Evolutionary conservation across 2,797 vertebrate genomes (phyloP), one percentile per base, ranked within the genome.

Genomic region (Myripristis jacobus): DNA sequence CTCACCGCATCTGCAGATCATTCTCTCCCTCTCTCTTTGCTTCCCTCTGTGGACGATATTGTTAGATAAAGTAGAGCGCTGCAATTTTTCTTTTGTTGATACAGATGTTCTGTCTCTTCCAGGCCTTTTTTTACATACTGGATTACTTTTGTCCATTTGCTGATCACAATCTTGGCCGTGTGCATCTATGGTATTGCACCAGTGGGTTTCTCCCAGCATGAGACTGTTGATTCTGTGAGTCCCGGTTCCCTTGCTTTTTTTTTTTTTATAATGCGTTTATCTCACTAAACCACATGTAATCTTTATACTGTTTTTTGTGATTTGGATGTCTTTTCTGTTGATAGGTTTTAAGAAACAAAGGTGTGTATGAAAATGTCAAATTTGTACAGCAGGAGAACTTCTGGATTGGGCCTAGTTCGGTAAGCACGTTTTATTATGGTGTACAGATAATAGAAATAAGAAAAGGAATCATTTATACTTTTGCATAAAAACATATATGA

Each of bases 61-160:
- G 43, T 72, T 63, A 52, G 44, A 80, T 68, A 48, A 53, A 27
- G 22, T 27, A 6, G 9, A 52, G 57, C 1, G 19, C 43, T 47
- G 25, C 15, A 43, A 13, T 21, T 41, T 22, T 31, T 10, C 1
- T 47, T 53, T 7, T 57, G 2, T 2, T 46, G 51, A 67, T 18
- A 10, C 9, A 34, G 13, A 8, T 16, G 71, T 29, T 83, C 27
- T 72, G 22, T 77, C 7, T 85, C 24, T 68, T 81, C 13, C 81
- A 99, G 98, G 92, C 97, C 98, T 47, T 99, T 98, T 93, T 99
- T 99, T 89, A 99, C 98, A 13, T 99, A 99, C 92, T 99, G 97
- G 97, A 97, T 99, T 80, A 99, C 97, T 31, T 94, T 98, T 67
- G 98, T 98, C 89, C 98, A 99, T 88, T 94, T 97, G 10, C 96